Base-by-base conservation (phyloP, 2,113 vertebrate genomes). In the Odocoileus hemionus region DNA sequence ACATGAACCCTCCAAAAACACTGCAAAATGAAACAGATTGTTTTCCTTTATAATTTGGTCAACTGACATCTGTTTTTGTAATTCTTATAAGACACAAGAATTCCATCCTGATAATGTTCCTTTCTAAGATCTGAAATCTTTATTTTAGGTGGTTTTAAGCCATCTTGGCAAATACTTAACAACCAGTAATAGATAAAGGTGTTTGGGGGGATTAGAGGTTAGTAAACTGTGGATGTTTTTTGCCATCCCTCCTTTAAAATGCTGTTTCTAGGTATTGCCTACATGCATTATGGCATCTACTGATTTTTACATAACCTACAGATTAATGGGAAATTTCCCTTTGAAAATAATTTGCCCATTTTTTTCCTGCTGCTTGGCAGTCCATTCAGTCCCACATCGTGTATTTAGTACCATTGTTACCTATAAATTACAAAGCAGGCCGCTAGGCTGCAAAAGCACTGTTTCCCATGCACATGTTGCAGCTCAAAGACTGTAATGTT, bases 401-500 rank as follows among this genome's bases (percentile, higher is more conserved):
- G 87, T 98, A 95, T 98, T 98, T 98, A 98, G 97, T 98, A 96
- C 52, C 76, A 55, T 98, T 98, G 96, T 98, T 97, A 90, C 89
- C 96, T 96, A 94, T 95, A 97, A 94, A 97, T 97, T 98, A 93
- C 97, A 97, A 97, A 97, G 96, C 95, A 97, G 33, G 90, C 92
- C 57, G 15, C 58, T 91, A 78, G 97, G 83, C 95, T 98, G 89
- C 96, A 89, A 98, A 98, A 97, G 12, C 0, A 89, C 97, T 47
- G 57, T 99, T 99, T 98, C 98, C 96, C 93, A 86, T 98, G 98
- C 99, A 98, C 98, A 98, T 96, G 91, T 98, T 98, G 97, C 95
- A 98, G 97, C 98, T 98, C 95, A 97, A 98, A 98, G 97, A 97
- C 96, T 97, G 96, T 97, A 97, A 98, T 98, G 98, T 96, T 99